These are phyloP conservation scores for Saccopteryx bilineata DNA, from an alignment of 2,113 vertebrate genomes.

Conservation along the genomic window DNA sequence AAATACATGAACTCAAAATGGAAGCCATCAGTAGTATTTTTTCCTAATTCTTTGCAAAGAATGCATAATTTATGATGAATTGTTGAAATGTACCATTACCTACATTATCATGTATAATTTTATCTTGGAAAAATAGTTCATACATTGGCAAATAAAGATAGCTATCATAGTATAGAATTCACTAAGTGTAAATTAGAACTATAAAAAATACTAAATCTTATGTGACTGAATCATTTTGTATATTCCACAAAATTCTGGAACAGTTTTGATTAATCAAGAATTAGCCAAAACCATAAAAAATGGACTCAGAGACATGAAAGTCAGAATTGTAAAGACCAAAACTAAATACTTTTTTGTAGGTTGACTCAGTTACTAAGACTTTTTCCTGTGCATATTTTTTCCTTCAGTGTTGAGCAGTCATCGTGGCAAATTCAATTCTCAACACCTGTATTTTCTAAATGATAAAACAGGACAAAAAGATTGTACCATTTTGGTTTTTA, in stretches of 20 bases:
- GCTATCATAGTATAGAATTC: neutral
- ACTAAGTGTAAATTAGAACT: neutral
- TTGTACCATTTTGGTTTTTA: neutral
- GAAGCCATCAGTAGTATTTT: neutral
- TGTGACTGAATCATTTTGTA: neutral
- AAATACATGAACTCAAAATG: slow-evolving; percentile 32
- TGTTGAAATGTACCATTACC: neutral
- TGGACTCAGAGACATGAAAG: neutral
- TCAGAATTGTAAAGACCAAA: slow-evolving; percentile 7
- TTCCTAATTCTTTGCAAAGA: neutral
- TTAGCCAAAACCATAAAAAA: slow-evolving; percentile 5
- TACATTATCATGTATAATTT: slow-evolving; percentile 1
- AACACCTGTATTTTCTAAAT: neutral
- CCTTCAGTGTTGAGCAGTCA: neutral
- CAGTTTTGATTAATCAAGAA: slow-evolving; percentile 45
- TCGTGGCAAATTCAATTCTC: neutral
- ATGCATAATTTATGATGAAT: neutral
- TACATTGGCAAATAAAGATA: neutral
- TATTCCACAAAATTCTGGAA: slow-evolving; percentile 46
- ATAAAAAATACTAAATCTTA: neutral
- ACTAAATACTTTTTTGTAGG: neutral
- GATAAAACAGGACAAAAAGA: neutral
- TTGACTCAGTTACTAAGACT: neutral
- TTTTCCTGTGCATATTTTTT: slow-evolving; percentile 14
- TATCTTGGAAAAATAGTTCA: neutral